Evolutionary conservation across 1,140 invertebrate genomes (phyloP), one percentile per base, ranked within the genome.

Genomic region (Leptestheria dahalacensis): DNA sequence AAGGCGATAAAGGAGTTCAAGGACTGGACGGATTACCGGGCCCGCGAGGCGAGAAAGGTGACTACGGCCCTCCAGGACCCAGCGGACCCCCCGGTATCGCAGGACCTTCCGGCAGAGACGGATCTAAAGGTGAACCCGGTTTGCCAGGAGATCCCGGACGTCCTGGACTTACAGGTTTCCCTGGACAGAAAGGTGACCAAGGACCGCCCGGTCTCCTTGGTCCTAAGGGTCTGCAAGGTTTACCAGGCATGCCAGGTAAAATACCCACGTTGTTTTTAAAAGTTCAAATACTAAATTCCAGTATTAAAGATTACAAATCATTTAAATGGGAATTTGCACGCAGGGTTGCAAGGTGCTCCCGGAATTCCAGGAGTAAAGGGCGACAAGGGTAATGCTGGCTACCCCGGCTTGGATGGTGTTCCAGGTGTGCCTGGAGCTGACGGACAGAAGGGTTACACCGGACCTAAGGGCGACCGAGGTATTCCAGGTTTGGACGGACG

Each of bases 11-110:
- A n/a, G 68, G 67, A 25, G 46, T 51, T n/a, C 52, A 58, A 41
- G 67, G 67, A 26, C 51, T 61, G 62, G 66, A 61, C 25, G 61
- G 62, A 6, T 12, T 53, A 11, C 50, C 59, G 48, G 81, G 80
- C 48, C 33, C 65, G 1, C 24, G 65, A 49, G 81, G 82, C 48
- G 80, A 82, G 56, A 85, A 83, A 66, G 85, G 85, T 61, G 78
- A 82, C 61, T 68, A 75, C 61, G 85, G 86, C 52, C 74, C 76
- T 49, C 74, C 78, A 20, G 86, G 85, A 28, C 65, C 60, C 26
- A 73, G 77, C 25, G 79, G 79, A 21, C 68, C 68, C 11, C 64
- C 66, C 21, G 80, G 58, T 33, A 23, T 50, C 29, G 48, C 58
- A 51, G 58, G 58, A 6, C 48, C 48, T 11, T 49, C 58, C 18